phyloP scores from a whole-genome alignment of 2,113 vertebrate genomes.

The Suricata suricatta region DNA sequence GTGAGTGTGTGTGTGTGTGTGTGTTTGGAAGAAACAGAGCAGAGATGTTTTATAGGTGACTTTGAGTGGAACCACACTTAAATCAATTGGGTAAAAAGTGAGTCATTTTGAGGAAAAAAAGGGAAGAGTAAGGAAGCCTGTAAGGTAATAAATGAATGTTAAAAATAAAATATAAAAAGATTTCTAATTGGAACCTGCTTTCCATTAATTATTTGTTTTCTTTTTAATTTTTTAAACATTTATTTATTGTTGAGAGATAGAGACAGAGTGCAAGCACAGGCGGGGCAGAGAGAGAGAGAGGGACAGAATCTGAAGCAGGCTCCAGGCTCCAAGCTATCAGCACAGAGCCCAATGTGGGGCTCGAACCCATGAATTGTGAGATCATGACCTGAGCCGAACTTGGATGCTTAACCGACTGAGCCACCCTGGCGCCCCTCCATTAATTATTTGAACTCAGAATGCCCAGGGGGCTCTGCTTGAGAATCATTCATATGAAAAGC shows the following conservation, averaged over 20 bases:
- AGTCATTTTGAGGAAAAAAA: background rate
- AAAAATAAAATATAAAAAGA: background rate
- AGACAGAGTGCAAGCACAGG: too few species aligned
- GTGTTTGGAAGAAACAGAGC: background rate
- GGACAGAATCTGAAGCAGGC: too few species aligned
- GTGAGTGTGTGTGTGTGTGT: background rate
- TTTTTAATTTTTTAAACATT: too few species aligned
- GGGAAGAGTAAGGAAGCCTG: background rate
- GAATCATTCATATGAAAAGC: background rate
- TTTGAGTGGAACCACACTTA: background rate
- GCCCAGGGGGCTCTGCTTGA: background rate
- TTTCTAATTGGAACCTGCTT: background rate
- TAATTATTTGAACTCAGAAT: background rate
- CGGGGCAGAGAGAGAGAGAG: too few species aligned
- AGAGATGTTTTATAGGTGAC: background rate
- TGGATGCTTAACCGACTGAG: too few species aligned
- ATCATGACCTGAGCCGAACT: too few species aligned
- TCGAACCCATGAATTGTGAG: too few species aligned
- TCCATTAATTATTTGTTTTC: background rate
- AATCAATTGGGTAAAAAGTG: background rate
- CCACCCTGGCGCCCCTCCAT: background rate
- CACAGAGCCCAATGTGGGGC: too few species aligned
- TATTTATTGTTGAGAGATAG: too few species aligned
- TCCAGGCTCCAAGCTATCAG: too few species aligned
- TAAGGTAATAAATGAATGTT: conserved; percentile 2